These are phyloP conservation scores for Megalops cyprinoides DNA, from an alignment of 2,797 vertebrate genomes.

Conservation along the genomic window DNA sequence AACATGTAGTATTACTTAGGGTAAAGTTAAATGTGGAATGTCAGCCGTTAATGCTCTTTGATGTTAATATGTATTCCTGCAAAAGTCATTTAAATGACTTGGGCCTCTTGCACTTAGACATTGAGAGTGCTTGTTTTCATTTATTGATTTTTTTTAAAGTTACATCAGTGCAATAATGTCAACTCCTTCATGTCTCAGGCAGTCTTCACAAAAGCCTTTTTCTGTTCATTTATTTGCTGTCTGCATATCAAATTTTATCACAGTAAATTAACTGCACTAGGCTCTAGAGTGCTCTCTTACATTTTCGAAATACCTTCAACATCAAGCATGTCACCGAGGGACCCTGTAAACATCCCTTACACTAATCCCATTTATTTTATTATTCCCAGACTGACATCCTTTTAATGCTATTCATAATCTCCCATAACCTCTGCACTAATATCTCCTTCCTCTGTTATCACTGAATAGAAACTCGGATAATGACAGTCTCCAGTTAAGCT, in stretches of 20 bases:
- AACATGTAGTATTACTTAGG: not conserved
- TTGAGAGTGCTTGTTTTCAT: not conserved
- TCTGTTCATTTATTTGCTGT: conserved; percentile 7
- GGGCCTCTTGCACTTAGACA: not conserved
- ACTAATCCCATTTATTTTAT: conserved; percentile 45
- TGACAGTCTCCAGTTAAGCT: conserved; percentile 36
- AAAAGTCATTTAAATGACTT: not conserved
- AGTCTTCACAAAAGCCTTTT: not conserved
- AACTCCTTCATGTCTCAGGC: not conserved
- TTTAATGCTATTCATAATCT: conserved; percentile 58
- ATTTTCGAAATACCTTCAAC: conserved; percentile 32
- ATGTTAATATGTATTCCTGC: not conserved
- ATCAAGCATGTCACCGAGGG: conserved; percentile 38
- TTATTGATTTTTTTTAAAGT: not conserved
- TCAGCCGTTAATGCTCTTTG: not conserved
- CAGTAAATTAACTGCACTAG: conserved; percentile 14
- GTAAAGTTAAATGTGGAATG: not conserved
- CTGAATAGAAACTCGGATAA: conserved; percentile 53
- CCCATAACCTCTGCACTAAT: conserved; percentile 46
- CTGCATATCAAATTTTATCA: conserved; percentile 29
- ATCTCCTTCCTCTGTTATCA: conserved; percentile 49
- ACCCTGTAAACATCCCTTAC: conserved; percentile 49
- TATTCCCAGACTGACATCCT: conserved; percentile 55
- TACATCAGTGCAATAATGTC: not conserved
- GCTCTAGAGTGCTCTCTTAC: conserved; percentile 25